Percentiles rank a stretch among this genome's conserved stretches.
These are phyloP conservation scores for Heloderma charlesbogerti DNA, from an alignment of 2,113 vertebrate genomes.

Conservation along the genomic window DNA sequence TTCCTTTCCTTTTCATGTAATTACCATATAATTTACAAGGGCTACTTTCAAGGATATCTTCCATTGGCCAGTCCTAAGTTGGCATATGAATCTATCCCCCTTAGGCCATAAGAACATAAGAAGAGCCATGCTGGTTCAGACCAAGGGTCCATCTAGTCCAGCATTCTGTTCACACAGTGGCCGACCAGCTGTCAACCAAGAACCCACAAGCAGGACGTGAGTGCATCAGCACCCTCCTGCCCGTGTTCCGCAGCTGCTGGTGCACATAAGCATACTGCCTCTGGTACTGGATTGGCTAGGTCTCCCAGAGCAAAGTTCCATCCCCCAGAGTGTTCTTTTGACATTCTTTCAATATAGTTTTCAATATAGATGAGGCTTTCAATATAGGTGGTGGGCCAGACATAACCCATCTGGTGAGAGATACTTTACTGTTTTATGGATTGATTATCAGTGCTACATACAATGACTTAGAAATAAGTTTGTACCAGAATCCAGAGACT, in stretches of 20 bases:
- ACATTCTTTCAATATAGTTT: not conserved
- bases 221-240: no score
- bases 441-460: no score
- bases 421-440: not conserved
- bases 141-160: no score
- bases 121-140: no score
- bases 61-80: not conserved
- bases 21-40: not conserved
- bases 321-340: not conserved
- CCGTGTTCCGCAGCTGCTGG: no score
- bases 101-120: no score
- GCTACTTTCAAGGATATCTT: not conserved
- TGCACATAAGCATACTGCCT: no score
- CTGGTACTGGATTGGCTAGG: not conserved
- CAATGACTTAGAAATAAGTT: not conserved
- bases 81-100: not conserved
- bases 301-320: not conserved
- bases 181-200: no score
- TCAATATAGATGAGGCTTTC: not conserved
- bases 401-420: no score
- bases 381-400: not conserved
- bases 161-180: no score
- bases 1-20: not conserved
- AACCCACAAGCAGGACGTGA: no score
- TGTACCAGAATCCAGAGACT: not conserved